These are phyloP conservation scores for Capromys pilorides DNA, from an alignment of 2,797 vertebrate species.

Conservation along the genomic window DNA sequence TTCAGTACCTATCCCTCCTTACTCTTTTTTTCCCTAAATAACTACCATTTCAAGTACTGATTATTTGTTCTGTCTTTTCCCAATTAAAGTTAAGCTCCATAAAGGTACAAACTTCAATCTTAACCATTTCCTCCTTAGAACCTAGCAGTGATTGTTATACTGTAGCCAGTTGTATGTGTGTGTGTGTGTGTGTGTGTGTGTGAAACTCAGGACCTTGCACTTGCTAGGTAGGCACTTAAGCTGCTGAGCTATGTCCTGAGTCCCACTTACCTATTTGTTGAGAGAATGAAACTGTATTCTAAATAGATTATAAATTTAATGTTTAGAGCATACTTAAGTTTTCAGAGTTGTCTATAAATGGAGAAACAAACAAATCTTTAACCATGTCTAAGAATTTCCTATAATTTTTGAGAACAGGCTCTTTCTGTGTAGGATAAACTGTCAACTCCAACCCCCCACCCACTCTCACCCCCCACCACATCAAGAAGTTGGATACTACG, in stretches of 20 bases:
- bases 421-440: not conserved
- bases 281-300: not conserved
- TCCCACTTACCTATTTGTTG: not conserved
- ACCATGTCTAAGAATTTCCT: not conserved
- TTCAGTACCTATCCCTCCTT: not conserved
- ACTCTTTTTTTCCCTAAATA: not conserved
- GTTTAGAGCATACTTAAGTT: not conserved
- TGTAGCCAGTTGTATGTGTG: not conserved
- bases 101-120: slow-evolving; percentile 1
- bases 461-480: not conserved
- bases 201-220: no score
- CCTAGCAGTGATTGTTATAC: not conserved
- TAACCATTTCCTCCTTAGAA: slow-evolving; percentile 23
- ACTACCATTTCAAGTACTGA: not conserved
- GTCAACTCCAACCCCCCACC: no score
- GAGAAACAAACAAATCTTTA: not conserved
- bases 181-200: no score
- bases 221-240: no score
- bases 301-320: slow-evolving; percentile 17
- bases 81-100: not conserved
- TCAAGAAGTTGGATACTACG: slow-evolving; percentile 11
- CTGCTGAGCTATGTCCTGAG: no score
- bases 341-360: not conserved
- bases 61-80: not conserved
- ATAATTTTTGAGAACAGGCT: not conserved